These are phyloP conservation scores for Nixonia krombeini DNA, from an alignment of 1,140 invertebrate genomes.

Conservation along the genomic window DNA sequence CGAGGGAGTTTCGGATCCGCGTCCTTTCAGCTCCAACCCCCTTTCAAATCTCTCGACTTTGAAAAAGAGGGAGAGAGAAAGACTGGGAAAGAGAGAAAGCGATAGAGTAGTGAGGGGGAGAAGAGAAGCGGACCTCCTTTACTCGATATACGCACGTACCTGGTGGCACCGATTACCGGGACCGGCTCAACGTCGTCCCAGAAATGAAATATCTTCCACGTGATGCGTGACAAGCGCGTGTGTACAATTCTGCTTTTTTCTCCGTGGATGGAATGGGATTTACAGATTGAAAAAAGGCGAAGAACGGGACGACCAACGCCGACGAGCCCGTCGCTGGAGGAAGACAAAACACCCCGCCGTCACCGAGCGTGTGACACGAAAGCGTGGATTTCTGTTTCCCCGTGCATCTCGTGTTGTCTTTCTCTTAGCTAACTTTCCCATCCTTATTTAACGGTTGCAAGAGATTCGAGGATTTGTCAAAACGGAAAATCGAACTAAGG, in stretches of 20 bases:
- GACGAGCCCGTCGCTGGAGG: constrained; percentile 21
- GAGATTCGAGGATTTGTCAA: constrained; percentile 1
- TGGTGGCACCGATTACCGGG: constrained; percentile 9
- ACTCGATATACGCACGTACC: constrained; percentile 16
- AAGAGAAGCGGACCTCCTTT: background rate
- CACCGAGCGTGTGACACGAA: constrained; percentile 23
- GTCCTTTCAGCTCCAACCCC: constrained; percentile 16
- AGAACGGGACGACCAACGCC: constrained; percentile 32
- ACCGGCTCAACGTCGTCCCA: constrained; percentile 19
- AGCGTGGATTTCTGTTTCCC: background rate
- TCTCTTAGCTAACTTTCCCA: background rate
- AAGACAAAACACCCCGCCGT: too few species aligned
- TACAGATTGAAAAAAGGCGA: constrained; percentile 16
- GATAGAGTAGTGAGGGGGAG: too few species aligned
- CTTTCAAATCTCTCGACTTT: background rate
- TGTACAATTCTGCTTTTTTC: constrained; percentile 32
- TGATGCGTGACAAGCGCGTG: constrained; percentile 34
- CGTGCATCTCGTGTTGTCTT: too few species aligned
- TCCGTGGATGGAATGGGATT: constrained; percentile 32
- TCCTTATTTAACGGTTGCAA: constrained; percentile 22
- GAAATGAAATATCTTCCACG: constrained; percentile 35
- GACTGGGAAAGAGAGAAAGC: constrained; percentile 8
- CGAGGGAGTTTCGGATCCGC: constrained; percentile 24
- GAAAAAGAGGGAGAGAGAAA: too few species aligned
- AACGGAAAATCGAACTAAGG: too few species aligned